Conservation (phyloP, 2,888 invertebrate species). For the Megalurothrips usitatus region DNA sequence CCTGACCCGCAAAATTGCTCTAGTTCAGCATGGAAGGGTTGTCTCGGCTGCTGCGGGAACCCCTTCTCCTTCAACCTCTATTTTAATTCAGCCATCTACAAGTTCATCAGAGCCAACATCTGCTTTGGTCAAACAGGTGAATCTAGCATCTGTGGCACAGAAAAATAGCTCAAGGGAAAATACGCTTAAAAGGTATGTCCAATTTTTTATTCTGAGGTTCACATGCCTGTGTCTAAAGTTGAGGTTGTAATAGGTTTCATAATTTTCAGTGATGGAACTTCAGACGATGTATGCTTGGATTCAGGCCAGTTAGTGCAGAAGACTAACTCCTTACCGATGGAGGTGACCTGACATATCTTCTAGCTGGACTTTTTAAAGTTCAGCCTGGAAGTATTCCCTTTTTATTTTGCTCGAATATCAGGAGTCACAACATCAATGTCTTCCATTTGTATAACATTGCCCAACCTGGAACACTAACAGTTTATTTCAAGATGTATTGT, state of each 20-base stretch:
- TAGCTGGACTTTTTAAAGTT: background rate
- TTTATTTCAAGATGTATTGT: too few species aligned
- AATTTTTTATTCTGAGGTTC: background rate
- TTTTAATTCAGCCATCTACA: background rate
- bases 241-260: background rate
- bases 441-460: background rate
- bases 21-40: background rate
- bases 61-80: background rate
- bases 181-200: background rate
- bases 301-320: background rate
- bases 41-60: background rate
- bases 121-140: background rate
- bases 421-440: conserved; percentile 9
- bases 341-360: conserved; percentile 19
- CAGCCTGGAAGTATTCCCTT: background rate
- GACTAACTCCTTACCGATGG: conserved; percentile 3
- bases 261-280: background rate
- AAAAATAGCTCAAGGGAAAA: background rate
- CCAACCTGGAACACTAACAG: too few species aligned
- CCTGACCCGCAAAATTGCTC: background rate
- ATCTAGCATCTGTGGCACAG: background rate
- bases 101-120: background rate
- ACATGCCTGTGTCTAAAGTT: background rate
- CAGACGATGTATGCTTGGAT: background rate
- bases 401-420: background rate